Percentiles rank a stretch among this genome's conserved stretches.
Evolutionary conservation across 2,113 vertebrate species (phyloP).

Genomic region (Hippocampus zosterae): DNA sequence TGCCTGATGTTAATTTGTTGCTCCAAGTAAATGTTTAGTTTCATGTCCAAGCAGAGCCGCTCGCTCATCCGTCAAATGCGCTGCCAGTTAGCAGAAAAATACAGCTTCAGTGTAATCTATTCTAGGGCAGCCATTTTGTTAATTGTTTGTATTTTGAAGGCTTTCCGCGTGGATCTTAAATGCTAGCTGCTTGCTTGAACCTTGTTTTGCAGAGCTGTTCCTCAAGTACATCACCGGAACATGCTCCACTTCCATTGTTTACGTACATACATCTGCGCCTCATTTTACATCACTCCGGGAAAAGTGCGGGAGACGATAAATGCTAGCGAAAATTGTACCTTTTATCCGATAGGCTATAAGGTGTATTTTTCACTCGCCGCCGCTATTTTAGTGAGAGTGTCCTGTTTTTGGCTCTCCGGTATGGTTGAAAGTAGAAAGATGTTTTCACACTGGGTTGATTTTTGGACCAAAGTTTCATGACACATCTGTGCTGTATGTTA

Average conservation of each 20-base stretch:
- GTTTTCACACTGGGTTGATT: slow-evolving; percentile 17
- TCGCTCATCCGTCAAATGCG: background rate
- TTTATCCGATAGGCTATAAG: background rate
- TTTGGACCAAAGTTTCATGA: slow-evolving; percentile 14
- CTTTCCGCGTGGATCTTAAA: background rate
- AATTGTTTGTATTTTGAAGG: background rate
- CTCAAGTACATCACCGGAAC: background rate
- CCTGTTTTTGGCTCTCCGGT: background rate
- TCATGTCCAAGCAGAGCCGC: background rate
- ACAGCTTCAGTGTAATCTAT: too few species aligned
- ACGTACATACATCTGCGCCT: background rate
- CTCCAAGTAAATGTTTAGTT: slow-evolving; percentile 1
- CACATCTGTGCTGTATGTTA: too few species aligned
- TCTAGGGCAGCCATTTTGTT: background rate
- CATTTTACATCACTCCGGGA: background rate
- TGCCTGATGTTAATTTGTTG: background rate
- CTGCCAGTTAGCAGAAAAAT: background rate
- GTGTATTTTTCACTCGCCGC: background rate
- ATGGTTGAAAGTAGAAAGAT: background rate
- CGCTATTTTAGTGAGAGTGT: background rate
- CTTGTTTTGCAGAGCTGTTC: background rate
- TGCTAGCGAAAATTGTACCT: background rate
- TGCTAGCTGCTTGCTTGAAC: background rate
- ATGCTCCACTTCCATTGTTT: background rate
- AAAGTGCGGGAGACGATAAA: background rate